Conservation (phyloP, 2,113 vertebrate species). For the Psephotus haematonotus region DNA sequence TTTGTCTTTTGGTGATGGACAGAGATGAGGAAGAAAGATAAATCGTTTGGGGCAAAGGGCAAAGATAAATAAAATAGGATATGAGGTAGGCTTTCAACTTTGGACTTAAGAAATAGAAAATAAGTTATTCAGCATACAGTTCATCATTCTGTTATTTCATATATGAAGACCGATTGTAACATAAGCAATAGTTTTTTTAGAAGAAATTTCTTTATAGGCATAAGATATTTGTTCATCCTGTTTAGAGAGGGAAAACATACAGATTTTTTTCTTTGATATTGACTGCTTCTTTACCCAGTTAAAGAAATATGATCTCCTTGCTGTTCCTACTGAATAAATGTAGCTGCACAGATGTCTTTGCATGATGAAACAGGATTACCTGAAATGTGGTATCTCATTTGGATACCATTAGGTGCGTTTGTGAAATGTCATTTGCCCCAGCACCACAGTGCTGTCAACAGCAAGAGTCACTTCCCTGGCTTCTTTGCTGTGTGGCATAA, state of each 20-base stretch:
- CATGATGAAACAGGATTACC: neutral
- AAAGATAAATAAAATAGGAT: neutral
- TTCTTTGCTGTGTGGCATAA: neutral
- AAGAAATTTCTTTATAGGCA: neutral
- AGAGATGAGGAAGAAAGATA: neutral
- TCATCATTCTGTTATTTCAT: neutral
- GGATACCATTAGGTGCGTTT: neutral
- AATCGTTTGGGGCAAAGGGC: neutral
- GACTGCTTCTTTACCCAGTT: neutral
- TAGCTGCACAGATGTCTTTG: neutral
- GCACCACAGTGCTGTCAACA: neutral
- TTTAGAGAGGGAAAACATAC: neutral
- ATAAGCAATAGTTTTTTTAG: neutral
- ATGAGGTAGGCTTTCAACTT: neutral
- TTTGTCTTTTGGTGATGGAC: neutral
- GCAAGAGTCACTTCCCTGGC: neutral
- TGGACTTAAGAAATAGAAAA: neutral
- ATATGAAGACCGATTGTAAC: neutral
- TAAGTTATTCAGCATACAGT: neutral
- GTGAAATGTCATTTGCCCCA: neutral
- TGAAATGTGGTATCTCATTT: neutral
- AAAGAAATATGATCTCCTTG: neutral
- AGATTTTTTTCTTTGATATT: neutral
- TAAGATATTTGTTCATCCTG: neutral
- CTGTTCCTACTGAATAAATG: neutral